Evolutionary conservation across 2,888 invertebrate genomes (phyloP).

Genomic region (Athalia rosae): DNA sequence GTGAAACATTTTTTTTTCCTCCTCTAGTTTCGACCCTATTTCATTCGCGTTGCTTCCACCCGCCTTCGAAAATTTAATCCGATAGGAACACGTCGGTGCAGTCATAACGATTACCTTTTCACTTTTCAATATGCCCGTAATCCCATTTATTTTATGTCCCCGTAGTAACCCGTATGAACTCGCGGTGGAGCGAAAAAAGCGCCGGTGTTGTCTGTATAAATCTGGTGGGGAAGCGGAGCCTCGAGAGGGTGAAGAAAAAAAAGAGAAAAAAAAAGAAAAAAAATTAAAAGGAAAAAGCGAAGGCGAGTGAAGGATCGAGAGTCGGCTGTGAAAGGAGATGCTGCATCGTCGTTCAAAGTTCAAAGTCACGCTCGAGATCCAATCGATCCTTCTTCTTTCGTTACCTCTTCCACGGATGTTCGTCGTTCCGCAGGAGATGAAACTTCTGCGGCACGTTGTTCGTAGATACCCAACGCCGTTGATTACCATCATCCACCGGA

Average conservation of each 20-base stretch:
- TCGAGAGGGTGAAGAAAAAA: neutral
- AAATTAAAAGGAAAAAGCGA: neutral
- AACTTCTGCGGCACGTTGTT: conserved; percentile 5
- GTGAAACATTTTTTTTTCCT: neutral
- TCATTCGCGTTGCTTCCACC: no score
- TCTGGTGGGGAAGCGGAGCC: neutral
- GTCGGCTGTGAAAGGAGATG: neutral
- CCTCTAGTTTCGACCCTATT: neutral
- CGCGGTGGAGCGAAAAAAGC: no score
- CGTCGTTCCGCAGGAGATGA: conserved; percentile 14
- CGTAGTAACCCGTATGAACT: no score
- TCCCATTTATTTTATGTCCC: no score
- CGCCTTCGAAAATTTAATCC: no score
- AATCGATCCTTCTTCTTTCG: conserved; percentile 30
- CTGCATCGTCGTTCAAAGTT: conserved; percentile 24
- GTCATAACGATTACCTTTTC: no score
- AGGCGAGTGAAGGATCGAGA: neutral
- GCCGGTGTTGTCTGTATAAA: conserved; percentile 21
- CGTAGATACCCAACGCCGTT: neutral
- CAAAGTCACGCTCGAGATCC: conserved; percentile 41
- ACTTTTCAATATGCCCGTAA: no score
- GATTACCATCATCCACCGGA: conserved; percentile 29
- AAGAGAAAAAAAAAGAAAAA: neutral
- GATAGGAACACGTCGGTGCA: no score
- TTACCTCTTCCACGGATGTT: conserved; percentile 2